Base-by-base conservation (phyloP, 2,113 vertebrate species). In the Cephalopholis sonnerati region DNA sequence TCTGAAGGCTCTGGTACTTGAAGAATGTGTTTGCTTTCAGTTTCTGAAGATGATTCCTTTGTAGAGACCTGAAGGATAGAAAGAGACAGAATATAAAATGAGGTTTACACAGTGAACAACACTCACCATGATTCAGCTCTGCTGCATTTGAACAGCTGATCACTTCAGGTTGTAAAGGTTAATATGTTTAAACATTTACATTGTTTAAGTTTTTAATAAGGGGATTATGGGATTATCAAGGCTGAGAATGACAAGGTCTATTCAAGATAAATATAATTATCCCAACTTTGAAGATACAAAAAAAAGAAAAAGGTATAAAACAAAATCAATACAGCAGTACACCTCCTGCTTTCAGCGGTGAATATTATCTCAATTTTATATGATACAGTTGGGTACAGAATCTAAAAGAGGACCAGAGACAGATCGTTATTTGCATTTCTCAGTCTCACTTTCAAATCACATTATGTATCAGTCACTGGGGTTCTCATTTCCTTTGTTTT, bases 1-100 rank as follows among this genome's bases (percentile, higher is more conserved):
- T 97, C 87, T 96, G 95, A 71, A 99, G 96, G 36, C 94, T 95
- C 69, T 92, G 95, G 84, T 97, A 98, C 79, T 92, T 97, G 58
- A 91, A 93, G 92, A 99, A 99, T 78, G 90, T 89, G 72, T 97
- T 94, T 79, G 96, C 92, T 76, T 92, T 95, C 91, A 99, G 96
- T 63, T 94, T 96, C 77, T 92, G 95, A 57, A 99, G 91, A 41
- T 91, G 91, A 90, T 99, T 99, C 91, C 87, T 86, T 85, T 97
- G 95, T 39, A 99, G 94, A 53, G 97, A 99, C 97, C 98, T 99
- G 92, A 51, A 85, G 58, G 22, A 58, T 0, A 7, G 1, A 1
- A 44, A 77, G 29, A 66, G 29, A 18, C 18, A 64, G 24, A 41
- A 39, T 22, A 9, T 0, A 22, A 2, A 24, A 18, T 16, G 1